A percentile compares a stretch with the other conserved stretches of the same genome.
Evolutionary conservation across 2,797 vertebrate species (phyloP).

Genomic region (Lindbergichthys nudifrons): DNA sequence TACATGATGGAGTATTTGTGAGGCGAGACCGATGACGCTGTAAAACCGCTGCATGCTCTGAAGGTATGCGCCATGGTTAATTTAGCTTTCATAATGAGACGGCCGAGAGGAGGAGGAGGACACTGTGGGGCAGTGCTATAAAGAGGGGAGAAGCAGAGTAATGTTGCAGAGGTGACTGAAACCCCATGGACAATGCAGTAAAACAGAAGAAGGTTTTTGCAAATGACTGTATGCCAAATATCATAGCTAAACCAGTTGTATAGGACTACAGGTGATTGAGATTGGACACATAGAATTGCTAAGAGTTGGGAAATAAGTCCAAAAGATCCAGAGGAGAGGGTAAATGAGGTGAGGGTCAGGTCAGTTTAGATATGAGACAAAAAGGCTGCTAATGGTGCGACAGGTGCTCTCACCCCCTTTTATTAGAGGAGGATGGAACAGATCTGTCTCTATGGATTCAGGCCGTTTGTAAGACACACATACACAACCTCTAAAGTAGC

Average conservation of each 20-base stretch:
- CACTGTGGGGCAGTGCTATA: conserved; percentile 25
- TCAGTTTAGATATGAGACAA: conserved; percentile 24
- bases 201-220: not conserved
- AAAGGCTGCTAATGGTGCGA: not conserved
- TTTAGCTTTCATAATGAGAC: conserved; percentile 70
- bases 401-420: not conserved
- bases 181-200: conserved; percentile 18
- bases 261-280: not conserved
- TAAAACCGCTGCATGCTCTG: conserved; percentile 60
- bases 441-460: conserved; percentile 19
- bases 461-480: conserved; percentile 26
- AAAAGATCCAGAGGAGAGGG: not conserved
- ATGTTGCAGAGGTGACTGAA: conserved; percentile 20
- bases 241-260: not conserved
- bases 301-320: not conserved
- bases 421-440: conserved; percentile 10
- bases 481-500: conserved; percentile 13
- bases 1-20: conserved; percentile 69
- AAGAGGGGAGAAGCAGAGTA: conserved; percentile 19
- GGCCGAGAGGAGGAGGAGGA: conserved; percentile 49
- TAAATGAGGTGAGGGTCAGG: conserved; percentile 1
- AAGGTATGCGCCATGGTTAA: conserved; percentile 69
- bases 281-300: not conserved
- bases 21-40: conserved; percentile 68
- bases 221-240: not conserved